phyloP scores from a whole-genome alignment of 23 tunicate species.

The Styela clava region DNA sequence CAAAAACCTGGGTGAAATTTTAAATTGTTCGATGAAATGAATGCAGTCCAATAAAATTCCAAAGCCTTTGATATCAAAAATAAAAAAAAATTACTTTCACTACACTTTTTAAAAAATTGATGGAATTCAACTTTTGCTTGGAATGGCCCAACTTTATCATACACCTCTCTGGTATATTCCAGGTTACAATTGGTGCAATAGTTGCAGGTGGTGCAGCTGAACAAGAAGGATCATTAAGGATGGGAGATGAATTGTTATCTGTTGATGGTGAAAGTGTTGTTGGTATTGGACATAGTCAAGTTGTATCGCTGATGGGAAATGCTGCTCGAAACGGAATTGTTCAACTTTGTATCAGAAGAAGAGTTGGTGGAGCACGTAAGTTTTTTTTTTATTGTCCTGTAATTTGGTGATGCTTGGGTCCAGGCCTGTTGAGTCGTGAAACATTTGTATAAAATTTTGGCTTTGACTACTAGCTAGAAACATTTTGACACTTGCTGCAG shows the following conservation, averaged over 20 bases:
- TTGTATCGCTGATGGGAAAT: constrained; percentile 79
- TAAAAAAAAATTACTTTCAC: no score
- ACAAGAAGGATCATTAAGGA: constrained; percentile 67
- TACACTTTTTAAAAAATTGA: no score
- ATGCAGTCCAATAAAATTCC: no score
- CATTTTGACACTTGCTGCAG: no score
- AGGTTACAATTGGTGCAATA: constrained; percentile 95
- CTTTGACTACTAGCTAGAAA: no score
- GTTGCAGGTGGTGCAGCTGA: constrained; percentile 92
- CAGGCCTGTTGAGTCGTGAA: no score
- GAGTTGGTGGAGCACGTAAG: constrained; percentile 47
- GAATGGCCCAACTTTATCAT: no score
- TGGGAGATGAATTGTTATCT: constrained; percentile 82
- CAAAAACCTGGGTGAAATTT: no score
- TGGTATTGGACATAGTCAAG: constrained; percentile 93
- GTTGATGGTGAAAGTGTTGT: constrained; percentile 89
- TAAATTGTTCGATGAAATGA: no score
- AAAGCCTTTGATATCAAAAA: no score
- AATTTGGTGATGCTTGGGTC: no score
- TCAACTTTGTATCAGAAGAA: constrained; percentile 70
- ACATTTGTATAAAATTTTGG: background rate
- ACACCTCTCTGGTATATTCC: constrained; percentile 7
- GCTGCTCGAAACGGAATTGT: constrained; percentile 92
- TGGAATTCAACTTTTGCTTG: no score
- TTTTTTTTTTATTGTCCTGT: background rate